Evolutionary conservation across 2,113 vertebrate genomes (phyloP), one percentile per base, ranked within the genome.

Genomic region (Pomatostomus ruficeps): DNA sequence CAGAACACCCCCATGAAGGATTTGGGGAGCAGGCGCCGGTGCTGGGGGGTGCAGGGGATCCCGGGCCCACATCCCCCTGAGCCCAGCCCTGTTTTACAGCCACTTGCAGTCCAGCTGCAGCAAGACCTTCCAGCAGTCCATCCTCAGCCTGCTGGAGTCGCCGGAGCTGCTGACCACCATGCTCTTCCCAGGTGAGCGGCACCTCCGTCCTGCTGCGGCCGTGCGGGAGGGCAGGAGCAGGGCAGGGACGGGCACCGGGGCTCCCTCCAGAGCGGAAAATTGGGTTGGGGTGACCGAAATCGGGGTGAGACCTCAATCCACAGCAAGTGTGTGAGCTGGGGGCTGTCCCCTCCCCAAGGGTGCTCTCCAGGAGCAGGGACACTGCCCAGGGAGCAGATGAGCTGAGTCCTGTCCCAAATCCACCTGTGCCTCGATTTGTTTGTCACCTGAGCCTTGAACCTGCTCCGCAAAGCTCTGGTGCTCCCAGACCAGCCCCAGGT

Each of bases 151-250:
- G 97, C 96, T 99, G 97, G 98, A 98, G 95, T 98, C 98, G 57
- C 98, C 99, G 4, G 99, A 99, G 96, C 97, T 98, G 25, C 98
- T 99, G 61, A 98, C 98, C 78, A 99, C 99, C 42, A 99, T 99
- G 98, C 97, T 99, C 63, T 98, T 99, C 86, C 99, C 99, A 98
- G 99, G 99, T 99, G 91, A 48, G 98, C 65, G 52, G 12, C 14
- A 18, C 36, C 51, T 14, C 1, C 2, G 31, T 6, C 7, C 52
- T 52, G 66, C 66, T n/a, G n/a, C n/a, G n/a, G 26, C 55, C 0
- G 2, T 15, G 2, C 8, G 36, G 7, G 70, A 74, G 40, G 38
- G 55, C 19, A 33, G 85, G 51, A 57, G 72, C 67, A 16, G 67
- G 43, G 51, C 76, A 74, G 52, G 48, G 28, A 2, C 33, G 22